Evolutionary conservation across 2,113 vertebrate genomes (phyloP).

Genomic region (Canis aureus): DNA sequence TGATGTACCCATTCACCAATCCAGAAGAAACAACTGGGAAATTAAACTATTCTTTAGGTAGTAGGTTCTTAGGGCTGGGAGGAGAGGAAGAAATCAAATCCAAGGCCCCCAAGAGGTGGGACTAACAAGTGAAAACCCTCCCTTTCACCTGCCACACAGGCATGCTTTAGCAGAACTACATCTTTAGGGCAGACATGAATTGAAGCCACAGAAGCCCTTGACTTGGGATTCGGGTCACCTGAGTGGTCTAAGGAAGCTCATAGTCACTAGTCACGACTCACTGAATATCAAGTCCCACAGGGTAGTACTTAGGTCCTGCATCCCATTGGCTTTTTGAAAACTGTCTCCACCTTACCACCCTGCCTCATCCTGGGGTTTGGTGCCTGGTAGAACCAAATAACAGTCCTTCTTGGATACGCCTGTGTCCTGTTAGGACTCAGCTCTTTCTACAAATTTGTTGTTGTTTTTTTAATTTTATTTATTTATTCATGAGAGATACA

Average conservation of each 20-base stretch:
- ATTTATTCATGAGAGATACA: too few species aligned
- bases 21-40: background rate
- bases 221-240: background rate
- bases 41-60: background rate
- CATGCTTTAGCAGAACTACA: background rate
- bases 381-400: background rate
- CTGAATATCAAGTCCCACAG: background rate
- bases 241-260: background rate
- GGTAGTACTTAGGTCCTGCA: rapidly evolving
- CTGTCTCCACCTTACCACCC: background rate
- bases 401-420: background rate
- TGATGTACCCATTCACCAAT: background rate
- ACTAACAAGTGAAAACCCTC: background rate
- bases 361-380: background rate
- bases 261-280: too few species aligned
- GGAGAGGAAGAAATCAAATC: background rate
- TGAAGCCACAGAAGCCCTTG: background rate
- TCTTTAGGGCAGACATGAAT: background rate
- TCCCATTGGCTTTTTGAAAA: background rate
- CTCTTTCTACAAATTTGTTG: background rate
- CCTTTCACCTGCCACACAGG: too few species aligned
- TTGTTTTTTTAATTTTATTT: too few species aligned
- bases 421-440: background rate
- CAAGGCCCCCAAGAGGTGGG: background rate
- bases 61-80: background rate